Percentiles rank a stretch among this genome's conserved stretches.
These are phyloP conservation scores for Nemotelus pantherinus DNA, from an alignment of 2,888 invertebrate species.

Conservation along the genomic window DNA sequence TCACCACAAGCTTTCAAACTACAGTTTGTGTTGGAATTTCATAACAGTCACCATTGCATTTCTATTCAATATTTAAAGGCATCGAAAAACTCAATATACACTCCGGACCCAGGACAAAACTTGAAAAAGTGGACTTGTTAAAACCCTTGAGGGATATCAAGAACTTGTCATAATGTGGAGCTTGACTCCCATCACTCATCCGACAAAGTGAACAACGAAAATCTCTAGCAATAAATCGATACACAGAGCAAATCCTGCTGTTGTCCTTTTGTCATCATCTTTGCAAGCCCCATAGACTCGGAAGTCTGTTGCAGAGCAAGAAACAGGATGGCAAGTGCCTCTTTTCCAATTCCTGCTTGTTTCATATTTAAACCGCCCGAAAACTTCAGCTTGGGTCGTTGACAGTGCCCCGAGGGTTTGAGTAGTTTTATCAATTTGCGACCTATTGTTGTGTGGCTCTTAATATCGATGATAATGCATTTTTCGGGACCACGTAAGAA, in stretches of 20 bases:
- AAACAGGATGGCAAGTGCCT: slow-evolving; percentile 18
- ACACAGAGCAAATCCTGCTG: neutral
- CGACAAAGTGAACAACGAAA: slow-evolving; percentile 18
- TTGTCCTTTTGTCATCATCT: slow-evolving; percentile 29
- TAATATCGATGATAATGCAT: slow-evolving; percentile 48
- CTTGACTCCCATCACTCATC: slow-evolving; percentile 19
- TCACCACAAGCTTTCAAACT: too few species aligned
- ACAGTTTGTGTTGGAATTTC: too few species aligned
- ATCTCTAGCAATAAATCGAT: slow-evolving; percentile 32
- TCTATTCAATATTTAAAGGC: too few species aligned
- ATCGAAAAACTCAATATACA: too few species aligned
- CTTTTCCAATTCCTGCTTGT: slow-evolving; percentile 10
- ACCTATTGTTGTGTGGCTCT: slow-evolving; percentile 46
- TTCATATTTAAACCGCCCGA: slow-evolving; percentile 25
- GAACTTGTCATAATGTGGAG: slow-evolving; percentile 15
- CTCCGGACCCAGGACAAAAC: neutral
- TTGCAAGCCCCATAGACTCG: neutral
- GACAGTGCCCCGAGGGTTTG: slow-evolving; percentile 37
- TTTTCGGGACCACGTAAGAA: slow-evolving; percentile 41
- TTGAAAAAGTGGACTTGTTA: slow-evolving; percentile 1
- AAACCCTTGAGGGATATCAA: slow-evolving; percentile 10
- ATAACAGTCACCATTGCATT: too few species aligned
- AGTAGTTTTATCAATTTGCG: slow-evolving; percentile 48
- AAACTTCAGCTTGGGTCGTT: slow-evolving; percentile 21
- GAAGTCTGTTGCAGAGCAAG: neutral